These are phyloP conservation scores for Charadrius vociferus DNA, from an alignment of 2,113 vertebrate genomes.

Conservation along the genomic window DNA sequence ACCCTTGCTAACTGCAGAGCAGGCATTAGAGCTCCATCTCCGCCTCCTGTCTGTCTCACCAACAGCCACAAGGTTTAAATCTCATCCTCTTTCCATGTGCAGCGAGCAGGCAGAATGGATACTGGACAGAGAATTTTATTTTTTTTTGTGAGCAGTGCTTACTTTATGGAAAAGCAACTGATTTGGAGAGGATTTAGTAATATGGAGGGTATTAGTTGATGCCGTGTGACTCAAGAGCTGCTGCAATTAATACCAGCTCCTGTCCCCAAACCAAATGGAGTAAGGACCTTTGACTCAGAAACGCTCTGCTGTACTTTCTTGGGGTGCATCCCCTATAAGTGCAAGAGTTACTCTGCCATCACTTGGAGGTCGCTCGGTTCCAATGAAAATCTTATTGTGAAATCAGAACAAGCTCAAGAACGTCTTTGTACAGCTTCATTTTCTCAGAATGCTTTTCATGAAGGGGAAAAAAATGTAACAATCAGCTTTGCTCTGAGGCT, in stretches of 20 bases:
- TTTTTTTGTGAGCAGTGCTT: background rate
- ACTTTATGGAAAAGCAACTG: background rate
- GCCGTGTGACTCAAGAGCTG: background rate
- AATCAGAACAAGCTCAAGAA: background rate
- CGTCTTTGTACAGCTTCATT: background rate
- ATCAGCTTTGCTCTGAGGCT: background rate
- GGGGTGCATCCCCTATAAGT: background rate
- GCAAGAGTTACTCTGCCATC: background rate
- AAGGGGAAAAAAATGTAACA: background rate
- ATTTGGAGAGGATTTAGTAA: background rate
- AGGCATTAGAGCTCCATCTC: background rate
- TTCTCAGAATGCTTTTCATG: background rate
- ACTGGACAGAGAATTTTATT: background rate
- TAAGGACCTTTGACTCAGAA: background rate
- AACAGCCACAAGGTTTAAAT: background rate
- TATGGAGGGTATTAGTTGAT: background rate
- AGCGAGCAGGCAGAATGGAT: background rate
- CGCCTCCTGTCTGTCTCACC: background rate
- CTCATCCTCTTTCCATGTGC: background rate
- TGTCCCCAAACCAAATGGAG: background rate
- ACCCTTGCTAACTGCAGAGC: background rate
- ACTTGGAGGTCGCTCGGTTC: background rate
- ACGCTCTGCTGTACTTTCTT: background rate
- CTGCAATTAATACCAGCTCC: background rate
- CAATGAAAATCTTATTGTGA: background rate